A percentile compares a stretch with the other conserved stretches of the same genome.
phyloP scores from a whole-genome alignment of 2,113 vertebrate genomes.

The Egretta garzetta region DNA sequence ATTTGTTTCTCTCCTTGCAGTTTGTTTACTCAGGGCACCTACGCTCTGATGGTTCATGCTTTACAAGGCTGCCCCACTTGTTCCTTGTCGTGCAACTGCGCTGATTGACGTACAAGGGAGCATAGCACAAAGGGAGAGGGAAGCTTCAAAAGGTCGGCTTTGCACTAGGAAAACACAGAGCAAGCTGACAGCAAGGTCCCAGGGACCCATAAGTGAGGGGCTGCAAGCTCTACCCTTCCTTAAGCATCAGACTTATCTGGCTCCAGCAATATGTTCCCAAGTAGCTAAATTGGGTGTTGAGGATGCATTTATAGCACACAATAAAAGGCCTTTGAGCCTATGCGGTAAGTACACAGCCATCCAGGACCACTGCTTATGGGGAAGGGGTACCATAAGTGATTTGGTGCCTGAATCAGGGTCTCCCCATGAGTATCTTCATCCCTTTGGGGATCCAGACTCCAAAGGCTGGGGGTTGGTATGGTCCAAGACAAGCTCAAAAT shows the following conservation, averaged over 20 bases:
- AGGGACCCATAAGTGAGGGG: neutral
- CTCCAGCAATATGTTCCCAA: neutral
- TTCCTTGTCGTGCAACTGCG: neutral
- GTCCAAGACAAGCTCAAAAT: neutral
- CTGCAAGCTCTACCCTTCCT: neutral
- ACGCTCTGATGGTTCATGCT: neutral
- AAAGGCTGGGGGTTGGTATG: neutral
- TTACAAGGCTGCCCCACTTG: neutral
- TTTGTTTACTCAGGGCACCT: constrained; percentile 29
- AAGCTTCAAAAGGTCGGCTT: neutral
- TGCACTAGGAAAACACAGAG: neutral
- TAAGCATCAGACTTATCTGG: neutral
- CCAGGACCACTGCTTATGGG: neutral
- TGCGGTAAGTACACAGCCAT: neutral
- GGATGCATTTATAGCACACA: neutral
- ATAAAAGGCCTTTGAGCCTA: neutral
- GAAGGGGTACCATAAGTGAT: neutral
- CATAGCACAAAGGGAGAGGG: neutral
- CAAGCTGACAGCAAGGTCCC: neutral
- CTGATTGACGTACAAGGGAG: neutral
- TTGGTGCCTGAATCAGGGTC: neutral
- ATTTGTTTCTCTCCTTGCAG: neutral
- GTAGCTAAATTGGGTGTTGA: neutral
- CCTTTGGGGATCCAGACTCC: neutral
- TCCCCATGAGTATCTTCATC: neutral